Conservation (phyloP, 2,797 vertebrate genomes). For the Orientallactaga sibirica region DNA sequence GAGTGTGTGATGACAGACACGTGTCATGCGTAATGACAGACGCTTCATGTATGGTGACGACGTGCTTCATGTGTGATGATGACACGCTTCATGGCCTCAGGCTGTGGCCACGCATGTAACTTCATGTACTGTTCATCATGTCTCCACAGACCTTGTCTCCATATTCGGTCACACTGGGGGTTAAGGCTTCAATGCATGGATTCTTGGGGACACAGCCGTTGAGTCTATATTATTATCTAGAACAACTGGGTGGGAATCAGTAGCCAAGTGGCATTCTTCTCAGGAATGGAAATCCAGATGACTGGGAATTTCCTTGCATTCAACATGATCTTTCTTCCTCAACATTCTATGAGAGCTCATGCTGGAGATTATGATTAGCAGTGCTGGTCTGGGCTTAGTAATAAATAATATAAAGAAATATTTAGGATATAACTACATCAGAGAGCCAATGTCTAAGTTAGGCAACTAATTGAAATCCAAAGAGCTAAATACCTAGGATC, state of each 20-base stretch:
- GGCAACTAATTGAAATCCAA: not conserved
- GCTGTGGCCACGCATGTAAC: not conserved
- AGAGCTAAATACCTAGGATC: not conserved
- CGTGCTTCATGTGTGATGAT: not conserved
- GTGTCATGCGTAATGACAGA: too few species aligned
- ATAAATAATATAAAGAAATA: slow-evolving; percentile 1
- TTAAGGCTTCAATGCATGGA: not conserved
- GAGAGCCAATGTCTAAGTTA: not conserved
- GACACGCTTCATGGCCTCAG: not conserved
- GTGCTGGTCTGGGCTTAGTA: slow-evolving; percentile 1
- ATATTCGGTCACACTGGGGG: not conserved
- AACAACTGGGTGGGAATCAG: not conserved
- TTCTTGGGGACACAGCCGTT: not conserved
- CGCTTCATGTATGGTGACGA: too few species aligned
- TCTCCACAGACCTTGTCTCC: not conserved
- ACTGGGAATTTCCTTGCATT: slow-evolving; percentile 8
- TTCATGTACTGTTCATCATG: not conserved
- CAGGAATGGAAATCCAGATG: not conserved
- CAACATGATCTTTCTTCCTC: slow-evolving; percentile 23
- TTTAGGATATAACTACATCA: slow-evolving; percentile 14
- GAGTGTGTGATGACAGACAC: too few species aligned
- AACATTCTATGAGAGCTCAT: not conserved
- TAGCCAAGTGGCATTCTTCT: not conserved
- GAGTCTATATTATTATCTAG: not conserved
- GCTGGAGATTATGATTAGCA: slow-evolving; percentile 7